phyloP scores from a whole-genome alignment of 2,113 vertebrate species.

The Festucalex cinctus region DNA sequence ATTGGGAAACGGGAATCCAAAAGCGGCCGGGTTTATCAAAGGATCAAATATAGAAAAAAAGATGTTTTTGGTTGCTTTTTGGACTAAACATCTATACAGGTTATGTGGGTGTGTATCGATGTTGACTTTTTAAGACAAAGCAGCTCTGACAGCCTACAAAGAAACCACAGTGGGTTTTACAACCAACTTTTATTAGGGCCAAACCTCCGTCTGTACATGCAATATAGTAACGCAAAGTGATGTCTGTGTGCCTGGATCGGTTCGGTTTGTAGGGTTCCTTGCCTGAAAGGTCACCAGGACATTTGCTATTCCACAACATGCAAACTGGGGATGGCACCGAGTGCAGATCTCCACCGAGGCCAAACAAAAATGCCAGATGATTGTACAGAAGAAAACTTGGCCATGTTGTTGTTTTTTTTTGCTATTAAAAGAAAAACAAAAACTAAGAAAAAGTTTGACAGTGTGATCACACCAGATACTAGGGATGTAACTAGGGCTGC shows the following conservation, averaged over 20 bases:
- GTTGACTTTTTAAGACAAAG: constrained; percentile 22
- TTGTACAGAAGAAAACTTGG: neutral
- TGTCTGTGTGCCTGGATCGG: neutral
- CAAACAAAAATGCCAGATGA: neutral
- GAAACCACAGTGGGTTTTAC: constrained; percentile 30
- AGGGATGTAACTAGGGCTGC: no score
- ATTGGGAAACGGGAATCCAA: constrained; percentile 24
- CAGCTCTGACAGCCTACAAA: constrained; percentile 41
- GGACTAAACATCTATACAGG: neutral
- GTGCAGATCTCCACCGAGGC: neutral
- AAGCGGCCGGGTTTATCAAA: neutral
- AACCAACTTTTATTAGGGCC: constrained; percentile 8
- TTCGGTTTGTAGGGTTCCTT: neutral
- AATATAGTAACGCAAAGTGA: constrained; percentile 11
- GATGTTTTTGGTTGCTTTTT: neutral
- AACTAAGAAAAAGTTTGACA: no score
- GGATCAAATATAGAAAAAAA: neutral
- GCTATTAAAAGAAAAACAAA: no score
- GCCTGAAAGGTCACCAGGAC: constrained; percentile 16
- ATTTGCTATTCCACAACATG: constrained; percentile 8
- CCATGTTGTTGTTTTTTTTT: neutral
- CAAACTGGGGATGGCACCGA: constrained; percentile 2
- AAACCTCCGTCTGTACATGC: constrained; percentile 20
- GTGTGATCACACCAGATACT: no score
- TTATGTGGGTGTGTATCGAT: constrained; percentile 16